Evolutionary conservation across 2,113 vertebrate species (phyloP), one percentile per base, ranked within the genome.

Genomic region (Mixornis gularis): DNA sequence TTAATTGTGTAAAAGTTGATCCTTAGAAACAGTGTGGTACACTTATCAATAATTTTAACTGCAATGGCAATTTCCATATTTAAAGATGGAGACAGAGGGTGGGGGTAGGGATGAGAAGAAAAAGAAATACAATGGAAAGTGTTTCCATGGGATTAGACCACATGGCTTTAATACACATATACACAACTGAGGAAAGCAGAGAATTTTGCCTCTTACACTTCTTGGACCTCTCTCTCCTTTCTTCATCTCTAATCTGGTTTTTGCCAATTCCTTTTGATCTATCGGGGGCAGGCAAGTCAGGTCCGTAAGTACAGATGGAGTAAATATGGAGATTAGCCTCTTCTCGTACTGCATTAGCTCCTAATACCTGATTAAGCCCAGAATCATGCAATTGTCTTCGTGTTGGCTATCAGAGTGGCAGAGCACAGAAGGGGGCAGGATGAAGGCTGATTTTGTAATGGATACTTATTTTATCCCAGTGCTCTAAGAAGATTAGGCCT

Each of bases 401-500:
- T 96, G 97, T 97, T 97, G 98, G 98, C 98, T 98, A 98, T 98
- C 98, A 97, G 98, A 98, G 98, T 98, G 97, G 97, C 97, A 97
- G 89, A 97, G 97, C 98, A 97, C 98, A 97, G 97, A 95, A 98
- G 97, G 98, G 97, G 97, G 98, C 98, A 97, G 98, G 98, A 98
- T 98, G 98, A 98, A 98, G 98, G 98, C 98, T 97, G 98, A 99
- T 99, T 98, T 98, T 96, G 98, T 99, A 99, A 99, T 99, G 98
- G 99, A 99, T 99, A 98, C 98, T 98, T 98, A 98, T 98, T 99
- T 99, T 98, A 99, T 99, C 98, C 98, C 96, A 95, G 98, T 97
- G 97, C 98, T 98, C 98, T 99, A 99, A 99, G 98, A 98, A 99
- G 99, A 99, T 99, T 99, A 99, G 98, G 98, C 98, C 98, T 98